Percentiles rank a stretch among this genome's conserved stretches.
phyloP scores from a whole-genome alignment of 2,888 invertebrate genomes.

The Isoperla grammatica region DNA sequence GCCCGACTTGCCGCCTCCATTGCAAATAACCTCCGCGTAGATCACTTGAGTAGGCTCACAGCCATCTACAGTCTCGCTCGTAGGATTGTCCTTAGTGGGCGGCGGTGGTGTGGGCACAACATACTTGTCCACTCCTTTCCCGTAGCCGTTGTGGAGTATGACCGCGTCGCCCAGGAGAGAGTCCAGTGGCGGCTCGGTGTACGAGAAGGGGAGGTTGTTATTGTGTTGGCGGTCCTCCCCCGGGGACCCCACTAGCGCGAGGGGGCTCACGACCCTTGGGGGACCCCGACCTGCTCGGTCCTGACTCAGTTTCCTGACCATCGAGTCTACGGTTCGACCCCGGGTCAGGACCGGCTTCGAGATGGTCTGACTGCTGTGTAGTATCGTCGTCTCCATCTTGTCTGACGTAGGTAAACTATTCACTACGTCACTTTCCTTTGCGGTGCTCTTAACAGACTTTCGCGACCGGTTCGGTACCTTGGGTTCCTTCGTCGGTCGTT shows the following conservation, averaged over 20 bases:
- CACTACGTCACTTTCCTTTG: not conserved
- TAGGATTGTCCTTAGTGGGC: not conserved
- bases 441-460: not conserved
- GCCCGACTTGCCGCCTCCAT: constrained; percentile 31
- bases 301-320: constrained; percentile 64
- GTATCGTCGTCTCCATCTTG: constrained; percentile 38
- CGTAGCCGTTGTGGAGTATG: no score
- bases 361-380: constrained; percentile 38
- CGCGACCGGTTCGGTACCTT: not conserved
- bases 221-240: constrained; percentile 58
- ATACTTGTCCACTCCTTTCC: no score
- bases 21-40: constrained; percentile 65
- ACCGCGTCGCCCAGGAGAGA: not conserved
- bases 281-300: constrained; percentile 25
- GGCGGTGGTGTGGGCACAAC: no score
- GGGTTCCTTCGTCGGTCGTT: no score
- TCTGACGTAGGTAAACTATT: not conserved
- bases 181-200: constrained; percentile 53
- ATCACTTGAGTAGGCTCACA: constrained; percentile 48
- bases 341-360: constrained; percentile 44
- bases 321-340: constrained; percentile 68
- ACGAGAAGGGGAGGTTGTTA: constrained; percentile 75
- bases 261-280: constrained; percentile 22
- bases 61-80: not conserved
- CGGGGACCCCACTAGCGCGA: constrained; percentile 50